Conservation (phyloP, 2,113 vertebrate species). For the Thamnophis sirtalis region DNA sequence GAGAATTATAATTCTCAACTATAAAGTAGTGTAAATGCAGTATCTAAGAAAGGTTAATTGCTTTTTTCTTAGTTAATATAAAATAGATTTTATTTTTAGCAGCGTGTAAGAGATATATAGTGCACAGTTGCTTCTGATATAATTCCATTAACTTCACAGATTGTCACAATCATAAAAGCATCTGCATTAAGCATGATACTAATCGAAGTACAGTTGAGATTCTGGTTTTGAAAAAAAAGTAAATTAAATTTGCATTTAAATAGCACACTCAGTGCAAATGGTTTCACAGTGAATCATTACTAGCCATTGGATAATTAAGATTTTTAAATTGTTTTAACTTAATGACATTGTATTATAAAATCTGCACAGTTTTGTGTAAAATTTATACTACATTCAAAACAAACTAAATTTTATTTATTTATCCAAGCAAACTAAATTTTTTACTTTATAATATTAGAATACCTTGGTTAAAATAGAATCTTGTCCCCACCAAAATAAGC, state of each 20-base stretch:
- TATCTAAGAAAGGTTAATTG: conserved; percentile 18
- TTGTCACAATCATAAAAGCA: not conserved
- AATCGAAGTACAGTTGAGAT: conserved; percentile 3
- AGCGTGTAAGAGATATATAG: not conserved
- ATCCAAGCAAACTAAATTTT: not conserved
- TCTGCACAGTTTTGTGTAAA: conserved; percentile 58
- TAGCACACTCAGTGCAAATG: conserved; percentile 44
- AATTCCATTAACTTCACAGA: conserved; percentile 19
- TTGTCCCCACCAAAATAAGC: not conserved
- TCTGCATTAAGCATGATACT: conserved; percentile 13
- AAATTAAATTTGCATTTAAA: conserved; percentile 63
- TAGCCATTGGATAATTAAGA: conserved; percentile 62
- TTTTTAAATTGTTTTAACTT: conserved; percentile 63
- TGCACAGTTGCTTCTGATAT: conserved; percentile 1
- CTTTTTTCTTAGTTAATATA: conserved; percentile 35
- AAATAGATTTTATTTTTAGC: conserved; percentile 48
- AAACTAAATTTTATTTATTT: not conserved
- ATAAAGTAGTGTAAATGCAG: conserved; percentile 2
- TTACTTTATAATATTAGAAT: not conserved
- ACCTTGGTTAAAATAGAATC: not conserved
- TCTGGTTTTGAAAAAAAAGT: conserved; percentile 37
- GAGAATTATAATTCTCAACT: conserved; percentile 4
- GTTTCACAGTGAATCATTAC: conserved; percentile 54
- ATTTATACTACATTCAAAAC: conserved; percentile 41
- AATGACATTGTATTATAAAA: conserved; percentile 62